Conservation (phyloP, 2,113 vertebrate genomes). For the Willisornis vidua region DNA sequence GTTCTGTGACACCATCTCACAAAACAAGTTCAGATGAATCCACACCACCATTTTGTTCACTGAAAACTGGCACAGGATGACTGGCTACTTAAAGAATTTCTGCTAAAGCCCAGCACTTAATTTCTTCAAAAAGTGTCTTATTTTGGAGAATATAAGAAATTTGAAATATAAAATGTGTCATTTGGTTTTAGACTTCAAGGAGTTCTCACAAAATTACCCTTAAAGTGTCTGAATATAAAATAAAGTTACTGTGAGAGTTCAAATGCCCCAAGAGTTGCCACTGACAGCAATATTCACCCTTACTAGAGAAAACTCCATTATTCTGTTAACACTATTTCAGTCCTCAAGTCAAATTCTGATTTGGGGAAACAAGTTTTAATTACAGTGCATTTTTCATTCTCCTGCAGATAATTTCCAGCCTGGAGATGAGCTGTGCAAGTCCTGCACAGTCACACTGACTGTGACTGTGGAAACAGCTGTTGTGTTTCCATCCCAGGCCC, state of each 20-base stretch:
- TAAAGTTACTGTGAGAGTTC: background rate
- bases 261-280: background rate
- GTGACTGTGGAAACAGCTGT: background rate
- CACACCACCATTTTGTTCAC: background rate
- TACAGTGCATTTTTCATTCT: background rate
- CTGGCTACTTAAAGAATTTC: background rate
- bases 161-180: background rate
- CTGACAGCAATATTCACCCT: background rate
- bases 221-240: background rate
- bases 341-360: background rate
- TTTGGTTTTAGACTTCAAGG: background rate
- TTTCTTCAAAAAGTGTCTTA: background rate
- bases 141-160: background rate
- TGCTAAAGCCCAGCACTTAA: background rate
- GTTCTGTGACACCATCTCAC: slow-evolving; percentile 6
- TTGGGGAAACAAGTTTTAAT: background rate
- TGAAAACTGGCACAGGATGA: background rate
- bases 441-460: background rate
- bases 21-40: slow-evolving; percentile 1
- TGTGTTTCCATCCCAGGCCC: background rate
- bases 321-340: background rate
- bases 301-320: background rate
- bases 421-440: background rate
- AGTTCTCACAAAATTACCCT: background rate
- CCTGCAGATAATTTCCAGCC: background rate